Base-by-base conservation (phyloP, 2,797 vertebrate species). In the Philypnodon macrostomus region DNA sequence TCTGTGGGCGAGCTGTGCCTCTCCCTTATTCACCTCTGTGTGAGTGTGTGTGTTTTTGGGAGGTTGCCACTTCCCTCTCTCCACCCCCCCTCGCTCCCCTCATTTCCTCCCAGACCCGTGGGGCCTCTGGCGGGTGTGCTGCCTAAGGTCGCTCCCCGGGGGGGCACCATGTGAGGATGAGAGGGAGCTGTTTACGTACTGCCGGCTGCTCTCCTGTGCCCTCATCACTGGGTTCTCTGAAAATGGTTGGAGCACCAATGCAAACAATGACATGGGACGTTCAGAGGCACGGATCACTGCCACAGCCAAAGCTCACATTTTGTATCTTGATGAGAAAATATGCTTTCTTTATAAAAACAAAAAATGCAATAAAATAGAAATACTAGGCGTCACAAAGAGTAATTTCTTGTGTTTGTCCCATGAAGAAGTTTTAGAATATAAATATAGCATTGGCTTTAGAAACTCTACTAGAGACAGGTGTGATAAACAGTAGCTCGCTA, bases 121-220 rank as follows among this genome's bases (percentile, higher is more conserved):
- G 76, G 80, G 67, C 61, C 47, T n/a, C n/a, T n/a, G n/a, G 16
- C 19, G 73, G 81, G 77, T 79, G 77, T 81, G 79, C 72, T 76
- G 37, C 80, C 64, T 23, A 36, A 67, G 75, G 63, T 64, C n/a
- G 24, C 31, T 63, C 83, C 70, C 82, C 18, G 5, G 69, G 5
- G 69, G 75, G 84, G 41, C 16, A 1, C 15, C 41, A 30, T 17
- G 26, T 44, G 26, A 83, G 70, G 76, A 75, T 65, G 74, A 80
- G 68, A 62, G 73, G 77, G 77, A 81, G 87, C 86, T 91, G 89
- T 91, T 90, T 90, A 89, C 83, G 65, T 57, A 78, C 68, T 79
- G 68, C 72, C 71, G 64, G 73, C 67, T 66, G 59, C 70, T 87
- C 88, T 88, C 86, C 53, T 36, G 80, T 80, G 85, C 70, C 85